Evolutionary conservation across 2,113 vertebrate species (phyloP).

Genomic region (Nipponia nippon): DNA sequence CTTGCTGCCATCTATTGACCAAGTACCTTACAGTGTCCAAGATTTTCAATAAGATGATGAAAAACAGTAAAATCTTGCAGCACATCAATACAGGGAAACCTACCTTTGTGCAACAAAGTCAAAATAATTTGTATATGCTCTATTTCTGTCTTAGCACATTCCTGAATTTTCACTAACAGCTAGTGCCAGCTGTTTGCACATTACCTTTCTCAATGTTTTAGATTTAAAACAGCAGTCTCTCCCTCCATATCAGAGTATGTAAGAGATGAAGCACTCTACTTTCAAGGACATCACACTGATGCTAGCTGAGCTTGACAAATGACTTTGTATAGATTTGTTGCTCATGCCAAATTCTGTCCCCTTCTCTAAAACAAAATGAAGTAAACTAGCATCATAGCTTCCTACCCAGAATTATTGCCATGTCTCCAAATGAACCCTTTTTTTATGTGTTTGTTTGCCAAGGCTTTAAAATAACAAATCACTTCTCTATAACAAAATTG

Average conservation of each 20-base stretch:
- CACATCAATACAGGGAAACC: background rate
- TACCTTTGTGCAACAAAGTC: background rate
- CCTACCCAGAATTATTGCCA: constrained; percentile 45
- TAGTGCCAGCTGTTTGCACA: background rate
- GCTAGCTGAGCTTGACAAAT: constrained; percentile 61
- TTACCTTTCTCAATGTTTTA: background rate
- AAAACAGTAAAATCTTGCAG: constrained; percentile 62
- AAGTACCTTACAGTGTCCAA: constrained; percentile 48
- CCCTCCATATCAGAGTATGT: background rate
- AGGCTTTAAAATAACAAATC: constrained; percentile 71
- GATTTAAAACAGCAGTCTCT: constrained; percentile 36
- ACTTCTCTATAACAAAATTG: constrained; percentile 66
- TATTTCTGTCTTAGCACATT: constrained; percentile 22
- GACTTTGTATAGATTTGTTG: constrained; percentile 48
- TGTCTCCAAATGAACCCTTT: constrained; percentile 29
- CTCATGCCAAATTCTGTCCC: constrained; percentile 16
- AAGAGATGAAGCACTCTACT: constrained; percentile 28
- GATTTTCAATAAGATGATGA: constrained; percentile 44
- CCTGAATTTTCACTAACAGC: constrained; percentile 7
- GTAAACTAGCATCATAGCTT: constrained; percentile 23
- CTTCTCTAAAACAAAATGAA: constrained; percentile 62
- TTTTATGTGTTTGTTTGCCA: constrained; percentile 61
- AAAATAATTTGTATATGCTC: constrained; percentile 26
- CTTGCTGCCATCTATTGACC: constrained; percentile 76
- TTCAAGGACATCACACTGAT: constrained; percentile 61